phyloP scores from a whole-genome alignment of 2,888 invertebrate species.

The Entomobrya multifasciata region DNA sequence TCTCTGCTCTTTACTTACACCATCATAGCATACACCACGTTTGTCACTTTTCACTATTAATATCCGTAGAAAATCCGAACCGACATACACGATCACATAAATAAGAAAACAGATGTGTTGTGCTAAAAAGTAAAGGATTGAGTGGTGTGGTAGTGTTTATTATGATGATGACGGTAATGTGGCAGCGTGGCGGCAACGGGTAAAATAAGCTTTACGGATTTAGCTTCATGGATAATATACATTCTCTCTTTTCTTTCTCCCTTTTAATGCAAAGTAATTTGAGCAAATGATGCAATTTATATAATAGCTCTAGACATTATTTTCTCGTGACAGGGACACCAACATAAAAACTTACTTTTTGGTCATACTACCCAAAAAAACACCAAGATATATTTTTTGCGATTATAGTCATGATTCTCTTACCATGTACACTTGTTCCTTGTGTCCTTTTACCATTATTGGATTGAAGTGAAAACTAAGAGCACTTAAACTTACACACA shows the following conservation, averaged over 20 bases:
- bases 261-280: conserved; percentile 54
- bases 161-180: conserved; percentile 24
- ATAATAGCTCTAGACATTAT: conserved; percentile 58
- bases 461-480: conserved; percentile 24
- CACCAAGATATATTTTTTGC: too few relatives aligned
- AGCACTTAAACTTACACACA: conserved; percentile 38
- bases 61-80: conserved; percentile 54
- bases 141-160: not conserved
- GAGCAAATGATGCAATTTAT: conserved; percentile 67
- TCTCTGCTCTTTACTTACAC: not conserved
- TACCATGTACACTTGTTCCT: too few relatives aligned
- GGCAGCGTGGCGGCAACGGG: conserved; percentile 43
- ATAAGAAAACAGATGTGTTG: conserved; percentile 47
- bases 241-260: conserved; percentile 10
- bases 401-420: too few relatives aligned
- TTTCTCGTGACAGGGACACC: conserved; percentile 65
- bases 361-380: too few relatives aligned
- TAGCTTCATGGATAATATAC: conserved; percentile 8
- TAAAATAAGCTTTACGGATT: conserved; percentile 31
- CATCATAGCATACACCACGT: not conserved
- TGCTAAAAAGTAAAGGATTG: conserved; percentile 28
- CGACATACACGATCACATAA: conserved; percentile 55
- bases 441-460: too few relatives aligned
- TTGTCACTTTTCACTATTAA: conserved; percentile 54
- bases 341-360: too few relatives aligned